Evolutionary conservation across 2,113 vertebrate genomes (phyloP).

Genomic region (Rhinichthys klamathensis): DNA sequence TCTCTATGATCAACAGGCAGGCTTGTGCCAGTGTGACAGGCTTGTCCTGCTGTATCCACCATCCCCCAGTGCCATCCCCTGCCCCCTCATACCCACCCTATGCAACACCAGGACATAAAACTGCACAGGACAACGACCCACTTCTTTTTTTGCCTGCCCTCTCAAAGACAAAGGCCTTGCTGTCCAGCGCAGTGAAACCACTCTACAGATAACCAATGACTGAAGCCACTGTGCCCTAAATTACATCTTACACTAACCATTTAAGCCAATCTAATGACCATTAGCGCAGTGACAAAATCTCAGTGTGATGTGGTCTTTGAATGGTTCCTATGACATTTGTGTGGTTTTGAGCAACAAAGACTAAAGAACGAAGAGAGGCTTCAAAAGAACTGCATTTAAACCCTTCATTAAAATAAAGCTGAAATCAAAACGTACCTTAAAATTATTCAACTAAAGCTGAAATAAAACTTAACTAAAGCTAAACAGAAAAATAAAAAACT

Average conservation of each 20-base stretch:
- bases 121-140: conserved; percentile 57
- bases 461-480: neutral
- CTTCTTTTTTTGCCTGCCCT: conserved; percentile 63
- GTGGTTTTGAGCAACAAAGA: neutral
- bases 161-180: conserved; percentile 69
- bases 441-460: neutral
- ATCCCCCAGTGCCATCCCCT: conserved; percentile 62
- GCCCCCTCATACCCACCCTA: conserved; percentile 61
- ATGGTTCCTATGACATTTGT: conserved; percentile 1
- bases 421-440: too few species aligned
- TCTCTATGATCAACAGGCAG: conserved; percentile 67
- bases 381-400: neutral
- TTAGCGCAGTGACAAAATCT: conserved; percentile 44
- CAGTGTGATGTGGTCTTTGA: neutral
- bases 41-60: conserved; percentile 64
- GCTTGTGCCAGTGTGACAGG: conserved; percentile 75
- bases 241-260: conserved; percentile 43
- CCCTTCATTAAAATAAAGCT: too few species aligned
- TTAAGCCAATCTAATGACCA: conserved; percentile 48
- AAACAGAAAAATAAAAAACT: neutral
- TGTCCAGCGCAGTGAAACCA: conserved; percentile 66
- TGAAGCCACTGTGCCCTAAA: conserved; percentile 40
- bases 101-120: conserved; percentile 37
- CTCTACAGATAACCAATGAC: conserved; percentile 59
- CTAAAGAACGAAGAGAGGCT: neutral